Percentiles rank a stretch among this genome's conserved stretches.
phyloP scores from a whole-genome alignment of 1,140 invertebrate species.

The Fopius arisanus region DNA sequence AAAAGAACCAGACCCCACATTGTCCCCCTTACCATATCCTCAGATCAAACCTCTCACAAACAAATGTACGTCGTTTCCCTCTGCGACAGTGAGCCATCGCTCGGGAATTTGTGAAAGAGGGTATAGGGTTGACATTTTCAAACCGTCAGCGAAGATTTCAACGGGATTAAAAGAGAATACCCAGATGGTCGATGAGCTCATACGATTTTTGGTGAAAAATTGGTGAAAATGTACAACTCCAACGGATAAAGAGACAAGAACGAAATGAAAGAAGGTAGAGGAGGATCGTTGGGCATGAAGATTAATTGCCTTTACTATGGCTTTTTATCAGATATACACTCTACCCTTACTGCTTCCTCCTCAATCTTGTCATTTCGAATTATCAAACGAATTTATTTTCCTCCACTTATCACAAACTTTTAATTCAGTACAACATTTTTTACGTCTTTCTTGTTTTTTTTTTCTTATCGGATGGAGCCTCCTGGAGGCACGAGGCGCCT shows the following conservation, averaged over 20 bases:
- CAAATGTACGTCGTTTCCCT: conserved; percentile 38
- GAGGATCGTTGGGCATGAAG: conserved; percentile 5
- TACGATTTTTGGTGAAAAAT: conserved; percentile 10
- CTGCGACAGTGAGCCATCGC: conserved; percentile 43
- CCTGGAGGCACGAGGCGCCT: conserved; percentile 44
- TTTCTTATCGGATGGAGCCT: not conserved
- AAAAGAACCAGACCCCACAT: not conserved
- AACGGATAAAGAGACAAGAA: not conserved
- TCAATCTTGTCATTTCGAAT: not conserved
- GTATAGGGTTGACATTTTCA: conserved; percentile 8
- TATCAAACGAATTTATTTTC: conserved; percentile 7
- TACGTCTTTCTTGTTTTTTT: not conserved
- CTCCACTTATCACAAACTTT: conserved; percentile 1
- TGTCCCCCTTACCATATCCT: conserved; percentile 11
- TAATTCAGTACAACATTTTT: conserved; percentile 1
- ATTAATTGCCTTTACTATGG: conserved; percentile 23
- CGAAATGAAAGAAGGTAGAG: not conserved
- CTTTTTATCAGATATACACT: not conserved
- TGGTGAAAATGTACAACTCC: not conserved
- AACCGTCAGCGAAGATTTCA: conserved; percentile 38
- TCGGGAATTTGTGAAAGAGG: conserved; percentile 42
- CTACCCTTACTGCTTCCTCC: not conserved
- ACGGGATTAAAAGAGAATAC: conserved; percentile 35
- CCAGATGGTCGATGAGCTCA: not conserved
- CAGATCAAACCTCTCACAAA: conserved; percentile 24